These are phyloP conservation scores for Forbesichthys agassizii DNA, from an alignment of 2,113 vertebrate genomes.

Conservation along the genomic window DNA sequence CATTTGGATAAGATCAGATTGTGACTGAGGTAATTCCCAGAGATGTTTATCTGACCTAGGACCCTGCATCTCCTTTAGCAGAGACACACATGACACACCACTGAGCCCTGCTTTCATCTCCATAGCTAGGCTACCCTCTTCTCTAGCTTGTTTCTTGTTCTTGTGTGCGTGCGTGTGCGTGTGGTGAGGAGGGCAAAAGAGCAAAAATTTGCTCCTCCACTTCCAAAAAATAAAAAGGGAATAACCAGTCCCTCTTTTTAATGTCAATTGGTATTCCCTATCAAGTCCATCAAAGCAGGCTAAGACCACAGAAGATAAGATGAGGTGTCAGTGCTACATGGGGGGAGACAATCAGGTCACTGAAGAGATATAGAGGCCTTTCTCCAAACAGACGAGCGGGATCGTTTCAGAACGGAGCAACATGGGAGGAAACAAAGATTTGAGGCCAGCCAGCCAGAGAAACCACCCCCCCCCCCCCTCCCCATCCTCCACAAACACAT, in stretches of 20 bases:
- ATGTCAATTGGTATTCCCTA: not conserved
- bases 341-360: not conserved
- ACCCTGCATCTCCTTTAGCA: slow-evolving; percentile 42
- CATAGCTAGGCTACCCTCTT: slow-evolving; percentile 11
- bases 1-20: slow-evolving; percentile 59
- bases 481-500: too few relatives aligned
- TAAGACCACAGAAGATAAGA: slow-evolving; percentile 8
- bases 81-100: slow-evolving; percentile 48
- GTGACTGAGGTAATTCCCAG: slow-evolving; percentile 65
- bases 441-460: too few relatives aligned
- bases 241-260: not conserved
- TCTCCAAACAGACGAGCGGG: slow-evolving; percentile 17
- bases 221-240: not conserved
- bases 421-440: slow-evolving; percentile 9
- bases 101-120: slow-evolving; percentile 24
- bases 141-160: not conserved
- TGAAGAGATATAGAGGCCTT: slow-evolving; percentile 18
- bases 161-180: not conserved
- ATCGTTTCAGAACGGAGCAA: not conserved
- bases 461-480: too few relatives aligned
- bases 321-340: not conserved
- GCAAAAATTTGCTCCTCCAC: not conserved
- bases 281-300: slow-evolving; percentile 19
- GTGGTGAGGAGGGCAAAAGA: not conserved
- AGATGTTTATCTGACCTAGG: slow-evolving; percentile 50